Base-by-base conservation (phyloP, 2,888 invertebrate species). In the Unio delphinus region DNA sequence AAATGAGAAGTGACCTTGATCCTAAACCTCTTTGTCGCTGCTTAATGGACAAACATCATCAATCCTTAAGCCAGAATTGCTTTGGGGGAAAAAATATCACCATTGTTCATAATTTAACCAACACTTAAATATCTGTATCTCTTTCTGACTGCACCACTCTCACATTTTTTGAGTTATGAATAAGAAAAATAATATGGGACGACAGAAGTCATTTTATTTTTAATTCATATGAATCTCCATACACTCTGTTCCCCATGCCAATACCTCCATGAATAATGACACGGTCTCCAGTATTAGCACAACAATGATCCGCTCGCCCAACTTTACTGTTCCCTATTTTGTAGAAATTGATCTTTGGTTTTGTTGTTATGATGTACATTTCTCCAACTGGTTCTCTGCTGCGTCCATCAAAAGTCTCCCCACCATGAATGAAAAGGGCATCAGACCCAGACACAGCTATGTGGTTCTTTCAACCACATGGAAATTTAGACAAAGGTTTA, bases 341-440 rank as follows among this genome's bases (percentile, higher is more conserved):
- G 68, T 79, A 86, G 78, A 86, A 87, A 45, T 73, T 64, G 0
- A 80, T 62, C 15, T 75, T 72, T 8, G 83, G 80, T 59, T 78
- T 83, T 1, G 80, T 67, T 8, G 72, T 72, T 54, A 89, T 69
- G 1, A 87, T 65, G 64, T 77, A 86, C 83, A 88, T 83, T 62
- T 89, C 89, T 8, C 87, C 86, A 1, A 88, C 87, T 23, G 90
- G 89, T 65, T 87, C 87, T 34, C 85, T 73, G 55, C 73, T 80
- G 64, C 80, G 69, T 1, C 89, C 89, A 72, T 89, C 89, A 80
- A 90, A 90, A 0, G 89, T 88, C 74, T 89, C 89, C 1, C 90
- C 90, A 1, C 90, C 90, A 68, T 88, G 87, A 58, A 90, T 70
- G 2, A 90, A 72, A 6, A 88, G 69, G 34, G 76, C 74, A 1